Conservation (phyloP, 2,797 vertebrate species). For the Muraenolepis orangiensis region DNA sequence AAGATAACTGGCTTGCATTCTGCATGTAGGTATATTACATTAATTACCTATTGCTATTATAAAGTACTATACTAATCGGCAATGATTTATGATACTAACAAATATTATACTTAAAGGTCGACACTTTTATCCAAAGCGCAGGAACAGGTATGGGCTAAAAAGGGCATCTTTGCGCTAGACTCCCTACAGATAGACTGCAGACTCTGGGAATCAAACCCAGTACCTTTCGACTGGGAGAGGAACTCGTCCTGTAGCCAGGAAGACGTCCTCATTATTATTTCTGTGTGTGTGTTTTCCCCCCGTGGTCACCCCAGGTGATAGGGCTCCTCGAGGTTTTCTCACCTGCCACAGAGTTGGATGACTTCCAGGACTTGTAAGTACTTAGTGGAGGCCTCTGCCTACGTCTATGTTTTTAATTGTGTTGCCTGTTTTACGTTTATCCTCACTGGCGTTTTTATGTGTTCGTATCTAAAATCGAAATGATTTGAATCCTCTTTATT, state of each 20-base stretch:
- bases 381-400: conserved; percentile 9
- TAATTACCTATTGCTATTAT: not conserved
- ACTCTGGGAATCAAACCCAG: not conserved
- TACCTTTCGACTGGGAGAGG: not conserved
- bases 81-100: not conserved
- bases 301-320: conserved; percentile 81
- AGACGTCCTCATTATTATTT: not conserved
- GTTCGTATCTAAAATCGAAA: conserved; percentile 5
- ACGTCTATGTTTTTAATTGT: not conserved
- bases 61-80: not conserved
- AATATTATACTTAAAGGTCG: not conserved
- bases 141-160: not conserved
- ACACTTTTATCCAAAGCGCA: not conserved
- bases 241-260: not conserved
- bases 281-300: conserved; percentile 2
- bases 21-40: not conserved
- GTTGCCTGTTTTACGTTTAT: not conserved
- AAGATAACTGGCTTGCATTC: too few relatives aligned
- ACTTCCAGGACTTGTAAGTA: conserved; percentile 96
- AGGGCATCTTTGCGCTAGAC: not conserved
- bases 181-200: not conserved
- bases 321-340: conserved; percentile 92
- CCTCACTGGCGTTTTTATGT: not conserved
- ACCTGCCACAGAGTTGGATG: conserved; percentile 77
- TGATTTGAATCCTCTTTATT: too few relatives aligned